Evolutionary conservation across 2,888 invertebrate species (phyloP), one percentile per base, ranked within the genome.

Genomic region (Eumerus sabulonum): DNA sequence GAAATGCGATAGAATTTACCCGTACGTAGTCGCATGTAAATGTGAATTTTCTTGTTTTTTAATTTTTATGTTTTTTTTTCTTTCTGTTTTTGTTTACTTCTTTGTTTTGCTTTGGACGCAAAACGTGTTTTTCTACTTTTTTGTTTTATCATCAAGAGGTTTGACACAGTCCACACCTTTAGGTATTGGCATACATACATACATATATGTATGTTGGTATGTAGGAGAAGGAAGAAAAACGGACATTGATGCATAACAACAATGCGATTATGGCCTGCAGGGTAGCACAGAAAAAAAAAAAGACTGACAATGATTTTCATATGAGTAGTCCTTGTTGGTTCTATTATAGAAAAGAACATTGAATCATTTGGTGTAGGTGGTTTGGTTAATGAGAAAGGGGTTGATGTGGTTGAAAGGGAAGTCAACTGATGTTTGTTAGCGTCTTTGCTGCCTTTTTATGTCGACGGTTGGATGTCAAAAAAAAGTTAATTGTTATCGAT

Each of bases 161-260:
- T 53, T 56, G 17, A 57, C 36, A 27, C 38, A 27, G 16, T 54
- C 60, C n/a, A 72, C 71, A 54, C 60, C 50, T 53, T 40, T 56
- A 38, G 44, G 45, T 48, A 36, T 53, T 63, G 50, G 42, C 36
- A 9, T 16, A 19, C 40, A 14, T 17, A n/a, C n/a, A n/a, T n/a
- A n/a, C n/a, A n/a, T n/a, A n/a, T n/a, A n/a, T n/a, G n/a, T n/a
- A n/a, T n/a, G n/a, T n/a, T n/a, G n/a, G n/a, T n/a, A n/a, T n/a
- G n/a, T n/a, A n/a, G n/a, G 17, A 44, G 1, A 35, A 17, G 45
- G 67, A 19, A 66, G 45, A 67, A 73, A 63, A 56, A 57, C 53
- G 68, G 54, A 64, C 53, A 12, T 70, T 74, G 74, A 79, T 79
- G 74, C 79, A 79, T 70, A 73, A 79, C 60, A 74, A 79, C 79